Evolutionary conservation across 2,888 invertebrate species (phyloP).

Genomic region (Zhuqinia jingwanae): DNA sequence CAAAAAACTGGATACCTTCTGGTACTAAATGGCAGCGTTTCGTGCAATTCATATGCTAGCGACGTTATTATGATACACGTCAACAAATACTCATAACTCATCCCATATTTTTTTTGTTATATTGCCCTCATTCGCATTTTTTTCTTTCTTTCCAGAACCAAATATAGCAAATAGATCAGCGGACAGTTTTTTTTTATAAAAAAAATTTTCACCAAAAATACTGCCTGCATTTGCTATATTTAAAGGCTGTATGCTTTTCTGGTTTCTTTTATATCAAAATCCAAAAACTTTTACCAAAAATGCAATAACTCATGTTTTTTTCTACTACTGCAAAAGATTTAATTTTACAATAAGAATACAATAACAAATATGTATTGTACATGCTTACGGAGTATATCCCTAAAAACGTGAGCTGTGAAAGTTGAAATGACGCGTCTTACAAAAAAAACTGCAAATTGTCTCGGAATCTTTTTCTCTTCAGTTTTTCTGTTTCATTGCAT

Average conservation of each 20-base stretch:
- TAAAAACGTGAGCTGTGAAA: no score
- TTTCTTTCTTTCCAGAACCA: not conserved
- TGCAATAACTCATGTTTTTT: constrained; percentile 18
- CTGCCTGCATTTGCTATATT: no score
- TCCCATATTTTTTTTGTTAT: constrained; percentile 12
- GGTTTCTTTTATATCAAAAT: constrained; percentile 16
- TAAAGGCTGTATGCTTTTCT: no score
- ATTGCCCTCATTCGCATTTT: not conserved
- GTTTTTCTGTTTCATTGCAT: no score
- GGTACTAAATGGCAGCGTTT: not conserved
- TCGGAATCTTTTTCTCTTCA: no score
- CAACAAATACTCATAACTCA: constrained; percentile 62
- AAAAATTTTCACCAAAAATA: no score
- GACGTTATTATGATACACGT: constrained; percentile 23
- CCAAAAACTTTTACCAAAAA: constrained; percentile 37
- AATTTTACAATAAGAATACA: not conserved
- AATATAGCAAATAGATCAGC: no score
- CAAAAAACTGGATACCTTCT: not conserved
- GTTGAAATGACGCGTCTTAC: not conserved
- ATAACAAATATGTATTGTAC: not conserved
- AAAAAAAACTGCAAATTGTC: not conserved
- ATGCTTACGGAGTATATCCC: not conserved
- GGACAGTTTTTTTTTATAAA: no score
- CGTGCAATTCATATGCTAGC: constrained; percentile 33
- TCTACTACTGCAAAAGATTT: constrained; percentile 17